phyloP scores from a whole-genome alignment of 2,797 vertebrate species.

The Linurgus olivaceus region DNA sequence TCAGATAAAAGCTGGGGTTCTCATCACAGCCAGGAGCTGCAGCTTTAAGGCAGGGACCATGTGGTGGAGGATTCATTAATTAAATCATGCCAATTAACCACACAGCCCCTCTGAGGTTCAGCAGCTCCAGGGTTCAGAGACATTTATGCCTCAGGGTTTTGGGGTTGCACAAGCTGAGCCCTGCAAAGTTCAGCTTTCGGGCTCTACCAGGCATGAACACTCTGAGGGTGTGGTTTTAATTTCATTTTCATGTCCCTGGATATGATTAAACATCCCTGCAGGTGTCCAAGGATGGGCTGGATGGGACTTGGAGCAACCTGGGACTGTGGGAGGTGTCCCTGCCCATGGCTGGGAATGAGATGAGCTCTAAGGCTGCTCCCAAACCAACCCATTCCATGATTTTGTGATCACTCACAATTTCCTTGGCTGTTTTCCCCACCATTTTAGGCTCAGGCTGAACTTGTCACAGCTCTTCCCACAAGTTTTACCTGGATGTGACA shows the following conservation, averaged over 20 bases:
- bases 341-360: neutral
- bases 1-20: neutral
- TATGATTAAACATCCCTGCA: neutral
- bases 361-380: neutral
- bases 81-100: neutral
- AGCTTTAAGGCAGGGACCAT: neutral
- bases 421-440: neutral
- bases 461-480: neutral
- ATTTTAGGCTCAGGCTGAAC: fast-evolving
- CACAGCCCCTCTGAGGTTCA: neutral
- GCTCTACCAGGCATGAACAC: neutral
- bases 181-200: neutral
- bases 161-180: neutral
- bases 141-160: neutral
- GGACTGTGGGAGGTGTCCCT: neutral
- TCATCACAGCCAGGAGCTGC: neutral
- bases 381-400: neutral
- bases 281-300: neutral
- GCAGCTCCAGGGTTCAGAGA: neutral
- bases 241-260: neutral
- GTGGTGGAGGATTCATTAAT: neutral
- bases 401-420: neutral
- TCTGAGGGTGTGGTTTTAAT: neutral
- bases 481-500: neutral
- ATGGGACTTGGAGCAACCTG: neutral